Evolutionary conservation across 1,140 invertebrate genomes (phyloP).

Genomic region (Eulimnadia texana): DNA sequence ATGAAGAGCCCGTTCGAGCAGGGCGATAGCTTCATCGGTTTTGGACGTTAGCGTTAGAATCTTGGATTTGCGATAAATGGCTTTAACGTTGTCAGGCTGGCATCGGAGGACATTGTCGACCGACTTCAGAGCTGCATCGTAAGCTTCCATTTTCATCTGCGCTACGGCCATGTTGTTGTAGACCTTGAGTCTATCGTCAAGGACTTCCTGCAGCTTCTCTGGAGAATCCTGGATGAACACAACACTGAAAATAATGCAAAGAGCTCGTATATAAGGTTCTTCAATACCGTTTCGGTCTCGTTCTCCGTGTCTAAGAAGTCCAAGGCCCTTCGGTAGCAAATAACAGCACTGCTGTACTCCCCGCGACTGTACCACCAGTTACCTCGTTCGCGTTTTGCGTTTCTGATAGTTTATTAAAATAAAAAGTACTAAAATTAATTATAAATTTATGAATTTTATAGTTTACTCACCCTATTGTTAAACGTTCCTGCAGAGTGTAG

Average conservation of each 20-base stretch:
- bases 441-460: no score
- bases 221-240: conserved; percentile 20
- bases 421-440: no score
- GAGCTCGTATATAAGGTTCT: background rate
- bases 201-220: conserved; percentile 31
- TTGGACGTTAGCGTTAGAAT: conserved; percentile 45
- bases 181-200: conserved; percentile 63
- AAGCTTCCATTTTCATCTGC: conserved; percentile 69
- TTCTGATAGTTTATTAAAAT: no score
- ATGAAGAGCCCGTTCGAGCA: conserved; percentile 40
- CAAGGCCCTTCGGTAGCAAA: conserved; percentile 66
- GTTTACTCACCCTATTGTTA: conserved; percentile 46
- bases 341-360: conserved; percentile 60
- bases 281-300: conserved; percentile 18
- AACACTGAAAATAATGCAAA: background rate
- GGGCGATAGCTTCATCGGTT: conserved; percentile 39
- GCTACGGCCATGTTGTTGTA: conserved; percentile 81
- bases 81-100: conserved; percentile 77
- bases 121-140: conserved; percentile 61
- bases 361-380: conserved; percentile 74
- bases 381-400: conserved; percentile 62
- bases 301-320: conserved; percentile 54
- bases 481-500: conserved; percentile 39
- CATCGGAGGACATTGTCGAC: conserved; percentile 61
- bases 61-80: conserved; percentile 73